Conservation (phyloP, 2,113 vertebrate species). For the Gadus chalcogrammus region DNA sequence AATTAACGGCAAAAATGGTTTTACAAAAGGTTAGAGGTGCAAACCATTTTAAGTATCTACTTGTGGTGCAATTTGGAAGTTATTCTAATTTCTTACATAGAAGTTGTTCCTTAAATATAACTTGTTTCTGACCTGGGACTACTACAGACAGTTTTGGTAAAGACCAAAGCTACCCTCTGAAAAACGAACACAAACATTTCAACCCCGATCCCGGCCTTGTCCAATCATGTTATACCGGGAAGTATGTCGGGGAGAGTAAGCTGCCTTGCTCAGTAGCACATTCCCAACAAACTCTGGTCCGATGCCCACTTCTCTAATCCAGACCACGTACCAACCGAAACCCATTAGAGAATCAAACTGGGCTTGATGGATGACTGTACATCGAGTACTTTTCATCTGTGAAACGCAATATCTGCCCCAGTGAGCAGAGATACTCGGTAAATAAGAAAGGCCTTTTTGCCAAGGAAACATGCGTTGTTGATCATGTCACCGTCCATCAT, state of each 20-base stretch:
- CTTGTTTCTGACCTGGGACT: too few species aligned
- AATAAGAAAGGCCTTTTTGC: constrained; percentile 45
- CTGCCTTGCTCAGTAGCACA: neutral
- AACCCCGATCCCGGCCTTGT: too few species aligned
- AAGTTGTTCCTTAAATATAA: too few species aligned
- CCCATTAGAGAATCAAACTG: constrained; percentile 5
- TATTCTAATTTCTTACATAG: too few species aligned
- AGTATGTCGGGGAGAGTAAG: too few species aligned
- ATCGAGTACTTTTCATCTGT: constrained; percentile 40
- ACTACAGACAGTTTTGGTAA: too few species aligned
- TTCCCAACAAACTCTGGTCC: neutral
- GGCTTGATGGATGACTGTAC: constrained; percentile 42
- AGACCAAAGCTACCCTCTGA: too few species aligned
- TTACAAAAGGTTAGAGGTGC: neutral
- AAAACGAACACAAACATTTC: too few species aligned
- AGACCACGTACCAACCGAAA: too few species aligned
- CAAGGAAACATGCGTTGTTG: constrained; percentile 43
- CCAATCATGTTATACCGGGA: too few species aligned
- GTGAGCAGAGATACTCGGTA: constrained; percentile 25
- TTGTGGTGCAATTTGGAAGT: neutral
- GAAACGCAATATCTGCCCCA: constrained; percentile 5
- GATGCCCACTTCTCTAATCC: constrained; percentile 2
- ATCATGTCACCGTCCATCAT: constrained; percentile 35
- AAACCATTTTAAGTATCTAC: neutral
- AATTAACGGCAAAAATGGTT: constrained; percentile 16